phyloP scores from a whole-genome alignment of 2,888 invertebrate genomes.

The Apotomis capreana region DNA sequence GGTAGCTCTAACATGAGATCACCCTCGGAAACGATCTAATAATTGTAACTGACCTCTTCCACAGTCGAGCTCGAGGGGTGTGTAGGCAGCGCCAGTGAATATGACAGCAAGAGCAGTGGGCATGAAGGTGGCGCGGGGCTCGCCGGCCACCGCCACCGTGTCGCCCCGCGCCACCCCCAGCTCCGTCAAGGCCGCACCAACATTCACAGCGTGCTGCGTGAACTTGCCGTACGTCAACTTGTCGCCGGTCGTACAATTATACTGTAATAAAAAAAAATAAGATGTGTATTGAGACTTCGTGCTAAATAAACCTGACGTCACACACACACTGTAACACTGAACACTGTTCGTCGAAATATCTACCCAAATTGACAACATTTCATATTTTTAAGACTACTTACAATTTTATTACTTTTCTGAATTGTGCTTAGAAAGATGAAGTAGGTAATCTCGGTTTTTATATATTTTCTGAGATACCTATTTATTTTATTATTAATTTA shows the following conservation, averaged over 20 bases:
- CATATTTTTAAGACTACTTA: no score
- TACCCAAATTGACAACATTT: no score
- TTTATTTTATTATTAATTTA: no score
- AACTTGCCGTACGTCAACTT: conserved; percentile 3
- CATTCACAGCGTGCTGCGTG: not conserved
- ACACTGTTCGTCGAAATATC: no score
- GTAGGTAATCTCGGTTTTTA: no score
- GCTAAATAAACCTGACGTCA: no score
- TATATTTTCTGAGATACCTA: no score
- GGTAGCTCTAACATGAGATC: no score
- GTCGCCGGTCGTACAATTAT: conserved; percentile 3
- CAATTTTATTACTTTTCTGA: no score
- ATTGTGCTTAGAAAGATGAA: no score
- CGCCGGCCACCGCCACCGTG: conserved; percentile 13
- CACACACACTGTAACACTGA: no score
- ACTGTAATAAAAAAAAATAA: not conserved
- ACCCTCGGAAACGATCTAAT: not conserved
- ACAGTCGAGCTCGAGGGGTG: not conserved
- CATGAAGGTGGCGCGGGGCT: conserved; percentile 8
- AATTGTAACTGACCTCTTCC: conserved; percentile 2
- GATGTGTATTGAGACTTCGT: no score
- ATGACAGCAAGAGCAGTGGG: not conserved
- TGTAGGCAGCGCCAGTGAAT: conserved; percentile 3
- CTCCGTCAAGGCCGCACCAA: not conserved
- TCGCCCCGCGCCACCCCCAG: not conserved